Percentiles rank a stretch among this genome's conserved stretches.
These are phyloP conservation scores for Andrena bucephala DNA, from an alignment of 2,888 invertebrate genomes.

Conservation along the genomic window DNA sequence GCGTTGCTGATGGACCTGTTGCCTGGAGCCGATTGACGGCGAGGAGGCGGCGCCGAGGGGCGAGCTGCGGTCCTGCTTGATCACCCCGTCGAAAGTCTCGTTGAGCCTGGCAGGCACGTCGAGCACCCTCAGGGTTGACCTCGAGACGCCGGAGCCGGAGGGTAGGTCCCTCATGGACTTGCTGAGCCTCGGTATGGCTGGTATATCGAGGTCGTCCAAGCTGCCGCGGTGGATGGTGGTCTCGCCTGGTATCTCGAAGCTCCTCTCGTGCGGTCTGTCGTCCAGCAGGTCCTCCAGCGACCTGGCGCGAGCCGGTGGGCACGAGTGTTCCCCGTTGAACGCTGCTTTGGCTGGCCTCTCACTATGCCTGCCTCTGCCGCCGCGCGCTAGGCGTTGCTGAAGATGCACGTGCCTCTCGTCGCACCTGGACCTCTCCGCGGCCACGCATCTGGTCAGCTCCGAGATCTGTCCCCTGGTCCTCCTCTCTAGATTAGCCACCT, in stretches of 20 bases:
- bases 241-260: constrained; percentile 81
- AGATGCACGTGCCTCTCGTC: constrained; percentile 89
- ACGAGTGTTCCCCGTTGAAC: constrained; percentile 85
- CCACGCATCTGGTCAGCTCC: constrained; percentile 89
- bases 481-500: constrained; percentile 92
- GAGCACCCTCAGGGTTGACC: constrained; percentile 73
- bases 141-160: constrained; percentile 69
- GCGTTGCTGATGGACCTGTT: constrained; percentile 74
- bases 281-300: constrained; percentile 90
- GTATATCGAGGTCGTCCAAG: constrained; percentile 81
- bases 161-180: constrained; percentile 79
- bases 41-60: constrained; percentile 75
- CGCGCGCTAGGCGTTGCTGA: constrained; percentile 90
- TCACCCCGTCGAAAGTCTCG: constrained; percentile 79
- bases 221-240: constrained; percentile 77
- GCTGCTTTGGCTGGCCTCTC: constrained; percentile 86
- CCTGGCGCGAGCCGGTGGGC: constrained; percentile 88
- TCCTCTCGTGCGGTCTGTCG: constrained; percentile 80
- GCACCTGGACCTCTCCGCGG: constrained; percentile 88
- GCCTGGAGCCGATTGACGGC: constrained; percentile 74
- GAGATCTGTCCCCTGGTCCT: constrained; percentile 91
- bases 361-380: constrained; percentile 88
- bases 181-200: constrained; percentile 79
- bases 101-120: constrained; percentile 75
- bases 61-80: constrained; percentile 76